Evolutionary conservation across 1,140 invertebrate genomes (phyloP).

Genomic region (Pemphigus obesinymphae): DNA sequence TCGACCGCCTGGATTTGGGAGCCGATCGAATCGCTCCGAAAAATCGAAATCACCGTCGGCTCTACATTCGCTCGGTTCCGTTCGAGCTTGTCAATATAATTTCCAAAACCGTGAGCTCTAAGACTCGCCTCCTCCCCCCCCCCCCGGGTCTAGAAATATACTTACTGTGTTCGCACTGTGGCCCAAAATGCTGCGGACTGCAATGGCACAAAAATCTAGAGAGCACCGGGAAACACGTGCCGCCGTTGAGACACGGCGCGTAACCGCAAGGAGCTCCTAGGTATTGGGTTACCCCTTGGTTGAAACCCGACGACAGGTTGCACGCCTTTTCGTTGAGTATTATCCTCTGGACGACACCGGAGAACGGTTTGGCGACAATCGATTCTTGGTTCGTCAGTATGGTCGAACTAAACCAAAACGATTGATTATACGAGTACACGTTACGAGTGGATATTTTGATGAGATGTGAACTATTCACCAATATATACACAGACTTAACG

Average conservation of each 20-base stretch:
- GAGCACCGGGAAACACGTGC: conserved; percentile 69
- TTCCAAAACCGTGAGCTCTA: no score
- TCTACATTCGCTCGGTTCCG: no score
- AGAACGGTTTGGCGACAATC: conserved; percentile 68
- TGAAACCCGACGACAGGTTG: conserved; percentile 49
- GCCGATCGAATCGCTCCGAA: background rate
- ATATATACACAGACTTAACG: no score
- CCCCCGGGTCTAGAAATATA: no score
- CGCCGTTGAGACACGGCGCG: conserved; percentile 69
- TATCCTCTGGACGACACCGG: conserved; percentile 78
- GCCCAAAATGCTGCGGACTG: conserved; percentile 61
- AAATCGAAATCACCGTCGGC: no score
- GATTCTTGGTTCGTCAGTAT: conserved; percentile 67
- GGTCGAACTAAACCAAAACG: conserved; percentile 57
- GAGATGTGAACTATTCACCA: no score
- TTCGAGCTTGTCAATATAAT: no score
- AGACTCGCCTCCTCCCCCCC: no score
- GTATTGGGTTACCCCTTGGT: conserved; percentile 59
- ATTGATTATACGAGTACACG: background rate
- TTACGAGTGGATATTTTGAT: no score
- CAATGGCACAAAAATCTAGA: conserved; percentile 69
- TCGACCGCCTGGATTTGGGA: no score
- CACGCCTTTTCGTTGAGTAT: conserved; percentile 67
- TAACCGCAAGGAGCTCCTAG: conserved; percentile 64
- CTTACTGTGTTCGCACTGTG: conserved; percentile 69